Base-by-base conservation (phyloP, 2,113 vertebrate genomes). In the Tapirus terrestris region DNA sequence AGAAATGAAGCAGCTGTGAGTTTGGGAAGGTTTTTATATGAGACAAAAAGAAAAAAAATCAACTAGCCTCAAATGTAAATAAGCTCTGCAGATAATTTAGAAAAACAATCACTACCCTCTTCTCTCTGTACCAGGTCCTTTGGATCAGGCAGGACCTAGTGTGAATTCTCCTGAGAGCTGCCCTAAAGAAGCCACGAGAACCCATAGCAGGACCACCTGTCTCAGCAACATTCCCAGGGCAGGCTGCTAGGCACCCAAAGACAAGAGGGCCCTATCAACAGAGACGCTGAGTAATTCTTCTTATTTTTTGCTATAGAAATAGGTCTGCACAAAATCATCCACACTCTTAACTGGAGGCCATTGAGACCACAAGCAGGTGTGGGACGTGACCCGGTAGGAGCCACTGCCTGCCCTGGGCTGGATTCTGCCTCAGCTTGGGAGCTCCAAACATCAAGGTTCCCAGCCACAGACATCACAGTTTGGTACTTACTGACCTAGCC, bases 1-100 rank as follows among this genome's bases (percentile, higher is more conserved):
- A 95, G 96, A 43, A 97, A 53, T 83, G 56, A 96, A 96, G 48
- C 58, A 84, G 48, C 39, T 63, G n/a, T 88, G 77, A 86, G 53
- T 67, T 0, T 93, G 51, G 63, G 21, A 75, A 87, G n/a, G 23
- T 43, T 65, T 80, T 83, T 25, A 90, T 14, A 56, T 53, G 43
- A 73, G 33, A 73, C 27, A 53, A 13, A 67, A 85, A 95, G 31
- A 36, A 88, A 93, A 36, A 89, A 77, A 23, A 18, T n/a, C 36
- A 77, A 58, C 43, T 33, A 20, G 33, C 14, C 39, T 83, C 84
- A 20, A 92, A 72, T 43, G 56, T 43, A 79, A 68, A 48, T 53
- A 45, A 45, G 17, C 51, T 61, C 39, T 75, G 2, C 2, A 36
- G 33, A 17, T 65, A 67, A 56, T 61, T 53, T 8, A 84, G 68